Evolutionary conservation across 2,888 invertebrate genomes (phyloP).

Genomic region (Trachelus stipa): DNA sequence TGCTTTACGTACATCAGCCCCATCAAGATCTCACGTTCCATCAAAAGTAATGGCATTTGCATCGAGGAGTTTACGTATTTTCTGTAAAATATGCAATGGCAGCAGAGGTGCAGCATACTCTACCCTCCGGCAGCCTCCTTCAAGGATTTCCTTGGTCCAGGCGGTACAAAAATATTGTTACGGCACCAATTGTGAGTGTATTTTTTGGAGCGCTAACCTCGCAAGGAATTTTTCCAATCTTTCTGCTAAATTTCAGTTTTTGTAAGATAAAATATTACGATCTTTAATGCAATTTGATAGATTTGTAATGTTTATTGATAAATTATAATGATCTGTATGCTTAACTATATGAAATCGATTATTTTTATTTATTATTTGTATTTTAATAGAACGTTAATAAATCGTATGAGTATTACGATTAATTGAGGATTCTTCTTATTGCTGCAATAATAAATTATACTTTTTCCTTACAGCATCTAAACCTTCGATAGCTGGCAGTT

Average conservation of each 20-base stretch:
- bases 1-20: too few species aligned
- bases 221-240: neutral
- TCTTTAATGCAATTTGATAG: too few species aligned
- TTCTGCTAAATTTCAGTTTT: too few species aligned
- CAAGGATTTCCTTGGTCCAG: constrained; percentile 38
- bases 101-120: constrained; percentile 38
- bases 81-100: constrained; percentile 52
- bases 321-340: too few species aligned
- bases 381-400: too few species aligned
- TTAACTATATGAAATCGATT: too few species aligned
- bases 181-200: constrained; percentile 46
- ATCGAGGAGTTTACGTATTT: constrained; percentile 46
- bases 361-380: too few species aligned
- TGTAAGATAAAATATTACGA: too few species aligned
- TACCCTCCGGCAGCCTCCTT: constrained; percentile 39
- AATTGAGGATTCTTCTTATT: too few species aligned
- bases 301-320: too few species aligned
- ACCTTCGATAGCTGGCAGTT: constrained; percentile 49
- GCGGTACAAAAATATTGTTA: constrained; percentile 43
- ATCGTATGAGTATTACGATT: too few species aligned
- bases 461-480: constrained; percentile 29
- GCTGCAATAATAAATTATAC: neutral
- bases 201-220: constrained; percentile 41
- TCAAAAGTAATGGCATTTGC: constrained; percentile 49
- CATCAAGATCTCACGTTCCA: too few species aligned